Evolutionary conservation across 2,888 invertebrate genomes (phyloP), one percentile per base, ranked within the genome.

Genomic region (Pycnomerus fuliginosus): DNA sequence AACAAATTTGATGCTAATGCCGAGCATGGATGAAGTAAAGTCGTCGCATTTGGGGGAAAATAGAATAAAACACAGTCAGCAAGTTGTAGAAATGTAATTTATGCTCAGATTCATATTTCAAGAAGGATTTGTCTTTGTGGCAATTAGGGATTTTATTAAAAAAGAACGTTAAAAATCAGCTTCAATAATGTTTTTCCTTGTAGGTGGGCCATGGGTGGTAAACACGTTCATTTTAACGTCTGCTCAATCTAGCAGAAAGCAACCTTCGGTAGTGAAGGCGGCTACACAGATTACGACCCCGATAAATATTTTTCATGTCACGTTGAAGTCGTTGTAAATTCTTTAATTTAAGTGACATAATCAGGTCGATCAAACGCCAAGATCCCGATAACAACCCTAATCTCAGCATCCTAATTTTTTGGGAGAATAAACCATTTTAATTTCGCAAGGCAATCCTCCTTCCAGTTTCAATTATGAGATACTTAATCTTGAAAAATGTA

Each of bases 61-160:
- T 37, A 16, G 28, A 32, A 38, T 27, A 44, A 22, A 32, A 22
- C 24, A 37, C 32, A 38, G 28, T 44, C 37, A 31, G 44, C 37
- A 44, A 44, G 44, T 37, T 44, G 31, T 35, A 12, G 38, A 16
- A 31, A 43, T 43, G 36, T 36, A 43, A n/a, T n/a, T n/a, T 43
- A 36, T 30, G 42, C 36, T 23, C 30, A 28, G 25, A 14, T 28
- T 38, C 37, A 48, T 48, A 44, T 44, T 44, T 48, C 48, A 40
- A 31, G 44, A 44, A 44, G 42, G 38, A 44, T 44, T 34, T 35
- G 44, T 40, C 43, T 44, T 32, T 37, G 32, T 33, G 37, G 40
- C 34, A 48, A 48, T 48, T 48, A 47, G 33, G 29, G 47, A 31
- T 34, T 43, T 43, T 24, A 16, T 32, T 29, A 20, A 5, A 20